A percentile compares a stretch with the other conserved stretches of the same genome.
phyloP scores from a whole-genome alignment of 2,888 invertebrate species.

The Eupithecia pulchellata region DNA sequence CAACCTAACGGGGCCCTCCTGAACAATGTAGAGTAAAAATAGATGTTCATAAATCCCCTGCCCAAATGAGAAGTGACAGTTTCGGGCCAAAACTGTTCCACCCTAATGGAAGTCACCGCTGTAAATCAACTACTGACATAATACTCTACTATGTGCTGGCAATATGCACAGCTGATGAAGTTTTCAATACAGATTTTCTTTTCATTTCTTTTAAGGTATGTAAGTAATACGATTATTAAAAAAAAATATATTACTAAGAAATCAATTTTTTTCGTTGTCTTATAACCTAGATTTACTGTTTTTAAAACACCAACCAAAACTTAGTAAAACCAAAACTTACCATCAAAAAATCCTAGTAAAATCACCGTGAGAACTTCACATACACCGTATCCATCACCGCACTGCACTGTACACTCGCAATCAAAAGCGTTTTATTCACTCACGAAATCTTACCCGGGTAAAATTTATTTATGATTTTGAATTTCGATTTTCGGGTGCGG shows the following conservation, averaged over 20 bases:
- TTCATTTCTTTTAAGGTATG: too few relatives aligned
- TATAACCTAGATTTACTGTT: neutral
- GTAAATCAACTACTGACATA: constrained; percentile 29
- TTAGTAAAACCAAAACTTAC: constrained; percentile 54
- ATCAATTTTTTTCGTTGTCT: neutral
- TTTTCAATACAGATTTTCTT: neutral
- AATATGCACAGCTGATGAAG: neutral
- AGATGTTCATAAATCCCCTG: constrained; percentile 20
- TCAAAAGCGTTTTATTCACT: constrained; percentile 48
- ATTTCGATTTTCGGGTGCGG: constrained; percentile 62
- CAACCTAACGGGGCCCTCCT: neutral
- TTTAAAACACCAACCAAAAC: constrained; percentile 11
- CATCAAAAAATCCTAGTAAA: constrained; percentile 64
- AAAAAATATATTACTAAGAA: too few relatives aligned
- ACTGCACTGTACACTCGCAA: constrained; percentile 56
- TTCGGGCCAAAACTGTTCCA: constrained; percentile 35
- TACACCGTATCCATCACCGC: constrained; percentile 59
- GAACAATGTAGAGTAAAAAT: constrained; percentile 16
- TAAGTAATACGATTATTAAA: too few relatives aligned
- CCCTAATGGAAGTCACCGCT: constrained; percentile 29
- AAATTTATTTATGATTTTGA: constrained; percentile 46
- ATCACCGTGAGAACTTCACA: constrained; percentile 55
- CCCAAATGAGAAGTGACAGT: constrained; percentile 43
- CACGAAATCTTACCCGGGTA: constrained; percentile 44
- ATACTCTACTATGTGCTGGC: constrained; percentile 6